A percentile compares a stretch with the other conserved stretches of the same genome.
phyloP scores from a whole-genome alignment of 92 coral and sea anemone genomes.

The Zoanthus sociatus region DNA sequence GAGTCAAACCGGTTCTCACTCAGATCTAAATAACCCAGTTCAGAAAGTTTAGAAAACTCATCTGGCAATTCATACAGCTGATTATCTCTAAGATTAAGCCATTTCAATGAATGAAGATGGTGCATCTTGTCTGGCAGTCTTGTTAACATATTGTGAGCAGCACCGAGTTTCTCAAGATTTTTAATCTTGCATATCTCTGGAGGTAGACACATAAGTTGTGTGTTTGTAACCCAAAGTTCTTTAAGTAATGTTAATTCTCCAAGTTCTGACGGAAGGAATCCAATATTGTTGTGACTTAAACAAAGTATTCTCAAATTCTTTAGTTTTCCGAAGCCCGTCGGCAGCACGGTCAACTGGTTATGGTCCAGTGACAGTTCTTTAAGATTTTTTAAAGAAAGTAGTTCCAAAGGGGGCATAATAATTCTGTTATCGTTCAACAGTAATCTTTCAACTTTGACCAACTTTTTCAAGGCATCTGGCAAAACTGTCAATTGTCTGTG shows the following conservation, averaged over 20 bases:
- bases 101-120: slow-evolving; percentile 64
- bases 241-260: slow-evolving; percentile 77
- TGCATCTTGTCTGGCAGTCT: slow-evolving; percentile 82
- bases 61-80: slow-evolving; percentile 78
- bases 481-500: slow-evolving; percentile 92
- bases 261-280: slow-evolving; percentile 89
- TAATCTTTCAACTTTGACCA: slow-evolving; percentile 71
- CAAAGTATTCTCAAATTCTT: slow-evolving; percentile 75
- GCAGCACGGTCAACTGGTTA: slow-evolving; percentile 93
- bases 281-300: slow-evolving; percentile 92
- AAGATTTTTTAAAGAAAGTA: slow-evolving; percentile 77
- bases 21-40: slow-evolving; percentile 78
- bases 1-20: slow-evolving; percentile 69
- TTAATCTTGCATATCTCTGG: slow-evolving; percentile 88
- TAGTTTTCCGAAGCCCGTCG: slow-evolving; percentile 93
- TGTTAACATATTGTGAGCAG: slow-evolving; percentile 80
- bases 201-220: slow-evolving; percentile 92
- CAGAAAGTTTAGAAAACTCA: slow-evolving; percentile 65
- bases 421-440: slow-evolving; percentile 89
- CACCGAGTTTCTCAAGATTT: slow-evolving; percentile 85
- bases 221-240: slow-evolving; percentile 92
- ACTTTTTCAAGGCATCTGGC: slow-evolving; percentile 80
- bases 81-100: slow-evolving; percentile 84
- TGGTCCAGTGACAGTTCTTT: slow-evolving; percentile 86
- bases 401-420: slow-evolving; percentile 97